A percentile compares a stretch with the other conserved stretches of the same genome.
These are phyloP conservation scores for Salvelinus sp. DNA, from an alignment of 2,113 vertebrate species.

Conservation along the genomic window DNA sequence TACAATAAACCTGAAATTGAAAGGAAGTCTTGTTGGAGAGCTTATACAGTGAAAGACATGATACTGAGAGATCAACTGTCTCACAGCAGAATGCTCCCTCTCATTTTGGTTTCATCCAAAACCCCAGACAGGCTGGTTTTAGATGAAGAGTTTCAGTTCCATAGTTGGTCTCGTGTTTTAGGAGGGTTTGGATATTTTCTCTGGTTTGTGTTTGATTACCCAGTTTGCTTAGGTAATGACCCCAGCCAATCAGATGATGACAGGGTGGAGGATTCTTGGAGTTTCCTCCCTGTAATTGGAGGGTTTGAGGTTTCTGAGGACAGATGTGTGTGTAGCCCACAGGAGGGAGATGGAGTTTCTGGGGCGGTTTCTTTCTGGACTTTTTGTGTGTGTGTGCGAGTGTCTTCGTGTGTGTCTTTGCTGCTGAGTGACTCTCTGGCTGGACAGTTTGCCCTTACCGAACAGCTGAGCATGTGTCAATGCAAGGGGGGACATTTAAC, in stretches of 20 bases:
- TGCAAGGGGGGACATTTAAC: no score
- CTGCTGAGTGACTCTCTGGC: no score
- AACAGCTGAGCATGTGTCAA: no score
- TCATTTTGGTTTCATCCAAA: slow-evolving; percentile 34
- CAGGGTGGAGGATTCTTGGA: slow-evolving; percentile 26
- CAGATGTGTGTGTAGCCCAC: not conserved
- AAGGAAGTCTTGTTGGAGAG: not conserved
- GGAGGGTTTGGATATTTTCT: no score
- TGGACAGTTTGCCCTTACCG: no score
- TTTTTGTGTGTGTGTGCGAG: no score
- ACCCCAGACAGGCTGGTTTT: slow-evolving; percentile 14
- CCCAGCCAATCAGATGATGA: slow-evolving; percentile 42
- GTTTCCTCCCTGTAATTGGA: slow-evolving; percentile 29
- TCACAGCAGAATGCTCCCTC: slow-evolving; percentile 21
- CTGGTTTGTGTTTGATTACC: no score
- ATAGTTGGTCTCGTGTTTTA: not conserved
- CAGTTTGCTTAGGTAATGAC: slow-evolving; percentile 53
- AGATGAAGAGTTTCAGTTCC: slow-evolving; percentile 18
- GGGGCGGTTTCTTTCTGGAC: no score
- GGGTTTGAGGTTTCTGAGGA: slow-evolving; percentile 23
- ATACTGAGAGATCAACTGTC: slow-evolving; percentile 9
- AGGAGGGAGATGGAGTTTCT: not conserved
- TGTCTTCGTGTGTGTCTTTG: no score
- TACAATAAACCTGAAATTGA: no score
- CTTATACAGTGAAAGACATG: not conserved